Evolutionary conservation across 2,888 invertebrate genomes (phyloP).

Genomic region (Harpalus rubripes): DNA sequence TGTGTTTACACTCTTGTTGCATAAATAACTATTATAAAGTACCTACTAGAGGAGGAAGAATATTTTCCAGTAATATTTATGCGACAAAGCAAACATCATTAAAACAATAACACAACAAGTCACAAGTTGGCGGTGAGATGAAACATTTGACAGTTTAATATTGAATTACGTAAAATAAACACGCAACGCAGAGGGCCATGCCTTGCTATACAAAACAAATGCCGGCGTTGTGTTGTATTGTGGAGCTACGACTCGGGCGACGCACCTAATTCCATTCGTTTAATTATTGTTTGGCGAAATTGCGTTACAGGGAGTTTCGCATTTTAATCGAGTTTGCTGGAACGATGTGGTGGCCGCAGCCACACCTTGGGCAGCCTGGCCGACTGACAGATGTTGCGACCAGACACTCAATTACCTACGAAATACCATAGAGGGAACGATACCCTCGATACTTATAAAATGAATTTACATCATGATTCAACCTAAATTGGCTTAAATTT

Average conservation of each 20-base stretch:
- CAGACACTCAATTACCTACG: constrained; percentile 1
- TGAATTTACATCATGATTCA: background rate
- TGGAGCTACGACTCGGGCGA: constrained; percentile 7
- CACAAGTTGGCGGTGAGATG: constrained; percentile 28
- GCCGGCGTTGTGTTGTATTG: background rate
- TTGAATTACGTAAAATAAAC: constrained; percentile 37
- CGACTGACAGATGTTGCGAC: constrained; percentile 27
- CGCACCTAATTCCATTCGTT: constrained; percentile 62
- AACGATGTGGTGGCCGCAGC: constrained; percentile 56
- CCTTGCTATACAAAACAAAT: constrained; percentile 27
- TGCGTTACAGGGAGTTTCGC: constrained; percentile 62
- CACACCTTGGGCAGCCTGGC: constrained; percentile 44
- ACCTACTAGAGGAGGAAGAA: background rate
- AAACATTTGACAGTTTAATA: constrained; percentile 48
- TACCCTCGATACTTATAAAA: background rate
- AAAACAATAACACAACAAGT: constrained; percentile 25
- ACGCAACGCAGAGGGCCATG: constrained; percentile 14
- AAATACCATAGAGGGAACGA: background rate
- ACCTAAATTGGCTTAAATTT: background rate
- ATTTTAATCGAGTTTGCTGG: constrained; percentile 63
- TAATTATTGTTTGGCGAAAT: constrained; percentile 63
- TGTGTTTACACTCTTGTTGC: no score
- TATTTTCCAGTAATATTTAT: background rate
- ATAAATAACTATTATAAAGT: no score
- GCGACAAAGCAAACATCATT: background rate